Evolutionary conservation across 2,797 vertebrate genomes (phyloP).

Genomic region (Heteromormyrus szaboi): DNA sequence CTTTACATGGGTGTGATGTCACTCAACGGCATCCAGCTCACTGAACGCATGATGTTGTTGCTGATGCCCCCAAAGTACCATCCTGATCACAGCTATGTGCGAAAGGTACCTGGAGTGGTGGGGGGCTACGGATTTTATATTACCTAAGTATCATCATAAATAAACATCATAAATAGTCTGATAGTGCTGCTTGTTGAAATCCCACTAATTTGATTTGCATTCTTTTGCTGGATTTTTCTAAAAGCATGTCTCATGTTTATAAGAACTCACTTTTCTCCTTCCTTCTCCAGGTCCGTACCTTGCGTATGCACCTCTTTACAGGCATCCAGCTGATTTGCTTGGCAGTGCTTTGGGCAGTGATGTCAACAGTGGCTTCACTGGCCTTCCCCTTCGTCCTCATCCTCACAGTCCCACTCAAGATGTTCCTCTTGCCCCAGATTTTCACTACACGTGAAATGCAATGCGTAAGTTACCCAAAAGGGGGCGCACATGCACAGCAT

Average conservation of each 20-base stretch:
- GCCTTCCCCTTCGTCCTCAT: conserved; percentile 87
- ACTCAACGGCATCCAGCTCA: conserved; percentile 79
- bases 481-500: not conserved
- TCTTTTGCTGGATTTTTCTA: not conserved
- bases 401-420: conserved; percentile 80
- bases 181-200: not conserved
- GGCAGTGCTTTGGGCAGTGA: conserved; percentile 81
- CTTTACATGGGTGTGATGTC: conserved; percentile 97
- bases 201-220: not conserved
- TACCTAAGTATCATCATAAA: not conserved
- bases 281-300: conserved; percentile 70
- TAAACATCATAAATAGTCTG: not conserved
- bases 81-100: conserved; percentile 66
- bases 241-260: not conserved
- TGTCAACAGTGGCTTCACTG: conserved; percentile 80
- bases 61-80: conserved; percentile 82
- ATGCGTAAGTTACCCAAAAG: conserved; percentile 68
- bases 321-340: conserved; percentile 77
- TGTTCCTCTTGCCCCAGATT: conserved; percentile 75
- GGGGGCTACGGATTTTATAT: not conserved
- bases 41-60: conserved; percentile 65
- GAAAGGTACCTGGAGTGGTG: conserved; percentile 59
- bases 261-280: not conserved
- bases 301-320: conserved; percentile 89
- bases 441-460: conserved; percentile 78